Evolutionary conservation across 1,140 invertebrate genomes (phyloP).

Genomic region (Drosophila neocordata): DNA sequence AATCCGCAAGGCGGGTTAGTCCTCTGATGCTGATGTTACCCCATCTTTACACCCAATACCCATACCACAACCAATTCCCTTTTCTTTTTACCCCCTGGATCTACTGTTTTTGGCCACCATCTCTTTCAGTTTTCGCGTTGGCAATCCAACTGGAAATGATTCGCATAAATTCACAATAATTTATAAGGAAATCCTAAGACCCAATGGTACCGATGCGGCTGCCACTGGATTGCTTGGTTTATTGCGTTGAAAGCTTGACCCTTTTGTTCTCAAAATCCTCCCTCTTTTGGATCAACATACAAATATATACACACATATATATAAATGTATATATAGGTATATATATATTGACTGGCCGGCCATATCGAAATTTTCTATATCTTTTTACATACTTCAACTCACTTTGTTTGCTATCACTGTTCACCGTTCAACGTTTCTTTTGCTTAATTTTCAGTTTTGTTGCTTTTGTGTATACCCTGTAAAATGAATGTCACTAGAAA

Average conservation of each 20-base stretch:
- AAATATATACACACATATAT: not conserved
- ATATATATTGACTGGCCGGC: constrained; percentile 56
- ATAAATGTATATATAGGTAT: constrained; percentile 35
- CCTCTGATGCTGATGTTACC: constrained; percentile 6
- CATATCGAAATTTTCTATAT: constrained; percentile 55
- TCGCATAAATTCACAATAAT: constrained; percentile 81
- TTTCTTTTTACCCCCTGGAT: too few species aligned
- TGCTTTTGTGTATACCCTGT: constrained; percentile 7
- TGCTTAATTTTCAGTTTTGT: constrained; percentile 4
- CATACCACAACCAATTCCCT: too few species aligned
- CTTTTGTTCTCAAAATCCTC: constrained; percentile 67
- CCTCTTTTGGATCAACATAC: constrained; percentile 30
- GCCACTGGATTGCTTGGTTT: constrained; percentile 35
- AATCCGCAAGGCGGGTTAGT: constrained; percentile 66
- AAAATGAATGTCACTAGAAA: not conserved
- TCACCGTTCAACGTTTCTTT: constrained; percentile 6
- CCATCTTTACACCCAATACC: not conserved
- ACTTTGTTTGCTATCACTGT: constrained; percentile 31
- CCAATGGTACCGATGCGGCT: constrained; percentile 13
- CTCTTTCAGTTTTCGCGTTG: constrained; percentile 30
- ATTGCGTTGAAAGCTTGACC: constrained; percentile 70
- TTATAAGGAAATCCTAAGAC: constrained; percentile 77
- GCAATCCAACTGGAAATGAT: constrained; percentile 78
- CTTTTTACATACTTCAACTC: constrained; percentile 49
- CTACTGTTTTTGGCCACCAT: too few species aligned